Evolutionary conservation across 2,797 vertebrate species (phyloP).

Genomic region (Darevskia mixta): DNA sequence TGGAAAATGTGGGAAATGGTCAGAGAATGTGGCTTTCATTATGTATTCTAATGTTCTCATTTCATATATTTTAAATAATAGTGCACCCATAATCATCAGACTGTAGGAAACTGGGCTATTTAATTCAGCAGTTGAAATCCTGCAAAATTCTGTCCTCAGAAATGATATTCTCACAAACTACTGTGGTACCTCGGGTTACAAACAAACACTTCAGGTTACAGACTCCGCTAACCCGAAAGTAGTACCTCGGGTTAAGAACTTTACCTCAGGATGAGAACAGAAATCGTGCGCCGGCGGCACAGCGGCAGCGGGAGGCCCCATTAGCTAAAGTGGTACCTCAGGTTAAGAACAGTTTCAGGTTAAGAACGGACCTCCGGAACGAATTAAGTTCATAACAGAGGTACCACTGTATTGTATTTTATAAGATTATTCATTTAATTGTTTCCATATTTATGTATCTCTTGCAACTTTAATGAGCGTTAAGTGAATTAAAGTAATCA

Average conservation of each 20-base stretch:
- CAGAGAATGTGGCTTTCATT: background rate
- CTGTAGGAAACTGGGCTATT: background rate
- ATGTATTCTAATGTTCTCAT: constrained; percentile 13
- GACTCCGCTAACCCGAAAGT: too few species aligned
- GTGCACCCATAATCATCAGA: constrained; percentile 29
- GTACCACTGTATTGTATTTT: constrained; percentile 30
- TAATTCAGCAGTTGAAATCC: constrained; percentile 30
- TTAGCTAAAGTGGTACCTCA: too few species aligned
- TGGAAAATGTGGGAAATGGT: background rate
- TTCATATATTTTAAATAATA: constrained; percentile 14
- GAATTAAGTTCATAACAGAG: too few species aligned
- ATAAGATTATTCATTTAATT: constrained; percentile 44
- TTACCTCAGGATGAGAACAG: too few species aligned
- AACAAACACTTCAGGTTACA: too few species aligned
- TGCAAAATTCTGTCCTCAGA: constrained; percentile 32
- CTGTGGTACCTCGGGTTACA: too few species aligned
- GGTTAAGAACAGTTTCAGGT: too few species aligned
- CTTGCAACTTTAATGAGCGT: constrained; percentile 51
- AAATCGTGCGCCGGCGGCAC: too few species aligned
- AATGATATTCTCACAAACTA: constrained; percentile 22
- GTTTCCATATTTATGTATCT: constrained; percentile 32
- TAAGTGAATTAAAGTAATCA: constrained; percentile 44
- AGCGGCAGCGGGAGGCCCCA: too few species aligned
- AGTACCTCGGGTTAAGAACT: too few species aligned
- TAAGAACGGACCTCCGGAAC: too few species aligned